Percentiles rank a stretch among this genome's conserved stretches.
Evolutionary conservation across 2,113 vertebrate species (phyloP).

Genomic region (Cygnus buccinator): DNA sequence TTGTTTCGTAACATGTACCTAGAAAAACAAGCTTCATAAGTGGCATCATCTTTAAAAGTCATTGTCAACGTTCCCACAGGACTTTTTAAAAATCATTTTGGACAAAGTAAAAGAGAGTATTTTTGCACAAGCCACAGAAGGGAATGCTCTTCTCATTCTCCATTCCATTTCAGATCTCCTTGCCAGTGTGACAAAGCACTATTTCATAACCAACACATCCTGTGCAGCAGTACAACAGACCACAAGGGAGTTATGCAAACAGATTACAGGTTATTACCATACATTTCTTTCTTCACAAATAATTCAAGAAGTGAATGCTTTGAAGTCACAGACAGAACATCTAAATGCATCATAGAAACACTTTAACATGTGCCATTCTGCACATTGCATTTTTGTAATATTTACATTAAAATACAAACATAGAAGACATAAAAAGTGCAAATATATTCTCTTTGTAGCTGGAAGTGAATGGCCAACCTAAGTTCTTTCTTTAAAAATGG

Average conservation of each 20-base stretch:
- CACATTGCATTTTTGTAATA: not conserved
- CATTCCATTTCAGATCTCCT: not conserved
- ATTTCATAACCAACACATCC: not conserved
- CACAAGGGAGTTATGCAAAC: not conserved
- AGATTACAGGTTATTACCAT: not conserved
- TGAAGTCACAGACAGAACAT: not conserved
- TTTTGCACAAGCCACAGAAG: not conserved
- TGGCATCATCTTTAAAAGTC: not conserved
- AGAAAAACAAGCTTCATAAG: not conserved
- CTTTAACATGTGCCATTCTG: not conserved
- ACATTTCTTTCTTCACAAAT: not conserved
- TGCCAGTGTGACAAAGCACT: not conserved
- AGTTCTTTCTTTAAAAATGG: not conserved
- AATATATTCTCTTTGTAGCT: not conserved
- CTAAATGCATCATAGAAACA: not conserved
- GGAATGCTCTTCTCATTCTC: not conserved
- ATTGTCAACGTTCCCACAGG: not conserved
- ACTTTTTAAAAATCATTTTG: not conserved
- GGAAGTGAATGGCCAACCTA: not conserved
- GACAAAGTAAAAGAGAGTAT: not conserved
- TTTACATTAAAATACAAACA: not conserved
- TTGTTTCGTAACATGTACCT: not conserved
- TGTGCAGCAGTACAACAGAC: not conserved
- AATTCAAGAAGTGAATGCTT: not conserved
- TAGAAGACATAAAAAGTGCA: not conserved